Base-by-base conservation (phyloP, 2,888 invertebrate species). In the Noctuana brunneofusca region DNA sequence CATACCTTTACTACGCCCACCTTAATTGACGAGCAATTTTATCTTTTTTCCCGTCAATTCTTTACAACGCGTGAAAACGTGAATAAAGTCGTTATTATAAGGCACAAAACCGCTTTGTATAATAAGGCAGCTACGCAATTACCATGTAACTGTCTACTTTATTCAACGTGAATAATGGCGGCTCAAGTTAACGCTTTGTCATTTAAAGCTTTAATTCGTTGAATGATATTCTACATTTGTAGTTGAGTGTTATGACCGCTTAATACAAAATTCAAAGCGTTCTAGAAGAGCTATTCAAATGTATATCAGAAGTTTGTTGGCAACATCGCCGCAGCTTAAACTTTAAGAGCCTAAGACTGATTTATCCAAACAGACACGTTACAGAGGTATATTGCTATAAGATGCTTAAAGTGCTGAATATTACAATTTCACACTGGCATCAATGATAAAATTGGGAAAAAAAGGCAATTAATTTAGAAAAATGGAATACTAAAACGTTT, bases 181-280 rank as follows among this genome's bases (percentile, higher is more conserved):
- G 32, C 30, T 30, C 41, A 63, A 63, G 56, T 56, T 41, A 38
- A 55, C 54, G 60, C 60, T 62, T 62, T 62, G 62, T 62, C 55
- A 62, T 62, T 50, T 41, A 56, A 56, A 56, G 49, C 49, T 24
- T 24, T 48, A 48, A 60, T 54, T 60, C 48, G 22, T n/a, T 62
- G 55, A 62, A 56, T 41, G 55, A 56, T 68, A 63, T 69, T 53
- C 68, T 64, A 68, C 67, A 65, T 57, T 60, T 66, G 57, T 38
- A 65, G 16, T 41, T 41, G 41, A 18, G 41, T 18, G 41, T 52
- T 50, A 30, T 52, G 43, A 35, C 24, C 27, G 16, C 30, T 55
- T 16, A 41, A n/a, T 22, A 6, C 14, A 56, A 46, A 53, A 30
- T 27, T 27, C 27, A 18, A 46, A 32, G 32, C 3, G 32, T 14